Evolutionary conservation across 1,140 invertebrate genomes (phyloP).

Genomic region (Augochlora pura): DNA sequence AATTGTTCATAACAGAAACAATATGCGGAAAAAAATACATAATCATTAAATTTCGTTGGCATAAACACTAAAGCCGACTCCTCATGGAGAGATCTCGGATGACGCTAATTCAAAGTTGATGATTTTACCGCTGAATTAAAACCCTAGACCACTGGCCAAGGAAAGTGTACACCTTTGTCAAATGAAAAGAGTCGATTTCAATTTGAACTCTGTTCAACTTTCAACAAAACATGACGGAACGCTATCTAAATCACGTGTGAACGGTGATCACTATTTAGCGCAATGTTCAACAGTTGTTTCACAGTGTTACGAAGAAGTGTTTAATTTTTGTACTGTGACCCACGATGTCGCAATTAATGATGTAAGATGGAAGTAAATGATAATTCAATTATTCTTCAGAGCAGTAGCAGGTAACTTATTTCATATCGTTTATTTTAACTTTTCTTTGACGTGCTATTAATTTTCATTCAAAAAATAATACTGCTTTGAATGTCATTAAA

Average conservation of each 20-base stretch:
- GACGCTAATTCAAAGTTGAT: slow-evolving; percentile 35
- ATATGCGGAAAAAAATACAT: slow-evolving; percentile 23
- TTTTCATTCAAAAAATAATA: not conserved
- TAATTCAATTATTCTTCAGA: slow-evolving; percentile 29
- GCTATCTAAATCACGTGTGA: not conserved
- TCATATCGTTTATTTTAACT: not conserved
- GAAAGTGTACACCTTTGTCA: not conserved
- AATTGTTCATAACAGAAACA: slow-evolving; percentile 17
- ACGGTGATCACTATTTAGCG: not conserved
- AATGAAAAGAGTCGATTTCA: slow-evolving; percentile 1
- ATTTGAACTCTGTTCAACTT: not conserved
- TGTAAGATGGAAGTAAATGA: slow-evolving; percentile 50
- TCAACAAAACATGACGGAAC: no score
- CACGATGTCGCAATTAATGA: not conserved
- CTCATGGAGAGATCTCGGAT: not conserved
- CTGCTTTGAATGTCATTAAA: not conserved
- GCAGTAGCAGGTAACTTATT: slow-evolving; percentile 40
- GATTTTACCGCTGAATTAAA: slow-evolving; percentile 27
- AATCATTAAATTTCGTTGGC: slow-evolving; percentile 16
- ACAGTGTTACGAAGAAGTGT: not conserved
- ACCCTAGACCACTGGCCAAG: not conserved
- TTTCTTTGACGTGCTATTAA: not conserved
- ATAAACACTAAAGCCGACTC: slow-evolving; percentile 46
- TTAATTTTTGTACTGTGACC: not conserved
- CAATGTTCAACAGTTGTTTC: slow-evolving; percentile 13